Conservation (phyloP, 1,140 invertebrate genomes). For the Pseudomyrmex gracilis region DNA sequence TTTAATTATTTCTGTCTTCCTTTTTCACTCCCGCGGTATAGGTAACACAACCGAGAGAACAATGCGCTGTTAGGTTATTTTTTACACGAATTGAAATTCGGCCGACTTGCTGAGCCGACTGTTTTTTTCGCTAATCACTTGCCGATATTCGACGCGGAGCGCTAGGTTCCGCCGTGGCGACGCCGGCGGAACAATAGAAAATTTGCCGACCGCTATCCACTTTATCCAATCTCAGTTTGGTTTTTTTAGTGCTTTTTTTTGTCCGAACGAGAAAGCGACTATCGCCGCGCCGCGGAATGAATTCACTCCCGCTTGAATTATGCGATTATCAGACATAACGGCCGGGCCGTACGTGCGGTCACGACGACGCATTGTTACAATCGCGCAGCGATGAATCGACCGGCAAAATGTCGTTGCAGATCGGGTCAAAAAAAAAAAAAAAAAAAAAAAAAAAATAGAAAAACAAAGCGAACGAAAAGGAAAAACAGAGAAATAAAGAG, state of each 20-base stretch:
- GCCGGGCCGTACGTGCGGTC: conserved; percentile 41
- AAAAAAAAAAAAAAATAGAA: neutral
- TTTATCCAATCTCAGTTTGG: conserved; percentile 58
- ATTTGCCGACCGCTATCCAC: conserved; percentile 63
- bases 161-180: conserved; percentile 44
- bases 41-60: conserved; percentile 35
- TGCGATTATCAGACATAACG: conserved; percentile 69
- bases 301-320: conserved; percentile 63
- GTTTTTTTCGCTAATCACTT: conserved; percentile 64
- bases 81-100: conserved; percentile 58
- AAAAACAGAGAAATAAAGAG: neutral
- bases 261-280: conserved; percentile 53
- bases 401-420: conserved; percentile 40
- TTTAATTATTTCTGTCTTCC: neutral
- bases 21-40: neutral
- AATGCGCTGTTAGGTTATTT: conserved; percentile 45
- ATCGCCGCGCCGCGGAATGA: conserved; percentile 8
- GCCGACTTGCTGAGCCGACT: conserved; percentile 55
- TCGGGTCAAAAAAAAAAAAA: conserved; percentile 49
- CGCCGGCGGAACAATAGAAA: conserved; percentile 38
- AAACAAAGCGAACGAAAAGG: too few species aligned
- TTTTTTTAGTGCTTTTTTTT: conserved; percentile 66
- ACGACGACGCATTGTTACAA: conserved; percentile 22
- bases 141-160: conserved; percentile 49
- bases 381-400: conserved; percentile 45